These are phyloP conservation scores for Agonopterix subpropinquella DNA, from an alignment of 2,888 invertebrate genomes.

Conservation along the genomic window DNA sequence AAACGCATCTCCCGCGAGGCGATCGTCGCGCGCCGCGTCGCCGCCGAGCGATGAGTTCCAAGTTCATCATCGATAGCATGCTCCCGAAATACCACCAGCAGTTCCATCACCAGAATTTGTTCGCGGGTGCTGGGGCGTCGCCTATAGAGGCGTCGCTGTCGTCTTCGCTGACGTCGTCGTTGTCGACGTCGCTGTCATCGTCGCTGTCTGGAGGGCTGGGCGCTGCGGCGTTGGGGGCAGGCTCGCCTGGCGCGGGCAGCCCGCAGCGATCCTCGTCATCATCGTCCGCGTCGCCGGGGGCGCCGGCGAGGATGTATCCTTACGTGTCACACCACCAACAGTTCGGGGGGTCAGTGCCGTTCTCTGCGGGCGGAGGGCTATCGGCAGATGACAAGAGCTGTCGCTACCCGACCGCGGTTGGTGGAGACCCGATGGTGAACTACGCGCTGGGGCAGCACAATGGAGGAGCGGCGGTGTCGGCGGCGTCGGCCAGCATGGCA, in stretches of 20 bases:
- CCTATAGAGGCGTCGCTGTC: slow-evolving; percentile 81
- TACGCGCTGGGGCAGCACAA: slow-evolving; percentile 87
- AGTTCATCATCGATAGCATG: slow-evolving; percentile 98
- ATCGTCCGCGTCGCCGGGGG: slow-evolving; percentile 82
- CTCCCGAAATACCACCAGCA: slow-evolving; percentile 93
- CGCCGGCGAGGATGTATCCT: slow-evolving; percentile 92
- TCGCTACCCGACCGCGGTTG: slow-evolving; percentile 82
- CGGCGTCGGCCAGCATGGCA: slow-evolving; percentile 80
- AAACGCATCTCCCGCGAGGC: slow-evolving; percentile 74
- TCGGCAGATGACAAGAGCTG: slow-evolving; percentile 84
- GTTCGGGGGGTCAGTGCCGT: slow-evolving; percentile 81
- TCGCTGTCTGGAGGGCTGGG: slow-evolving; percentile 79
- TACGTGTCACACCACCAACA: slow-evolving; percentile 91
- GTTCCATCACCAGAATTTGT: slow-evolving; percentile 80
- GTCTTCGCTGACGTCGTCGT: slow-evolving; percentile 76
- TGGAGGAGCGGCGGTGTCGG: slow-evolving; percentile 81
- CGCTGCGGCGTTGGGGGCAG: slow-evolving; percentile 78
- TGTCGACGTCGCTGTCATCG: slow-evolving; percentile 71
- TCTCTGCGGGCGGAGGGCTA: slow-evolving; percentile 80
- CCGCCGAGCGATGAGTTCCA: slow-evolving; percentile 92
- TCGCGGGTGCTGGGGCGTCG: slow-evolving; percentile 81
- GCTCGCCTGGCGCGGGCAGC: slow-evolving; percentile 75
- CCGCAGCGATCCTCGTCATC: slow-evolving; percentile 79
- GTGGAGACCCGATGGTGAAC: slow-evolving; percentile 86
- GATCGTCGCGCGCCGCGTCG: slow-evolving; percentile 74